Base-by-base conservation (phyloP, 2,888 invertebrate genomes). In the Calliphora vomitoria region DNA sequence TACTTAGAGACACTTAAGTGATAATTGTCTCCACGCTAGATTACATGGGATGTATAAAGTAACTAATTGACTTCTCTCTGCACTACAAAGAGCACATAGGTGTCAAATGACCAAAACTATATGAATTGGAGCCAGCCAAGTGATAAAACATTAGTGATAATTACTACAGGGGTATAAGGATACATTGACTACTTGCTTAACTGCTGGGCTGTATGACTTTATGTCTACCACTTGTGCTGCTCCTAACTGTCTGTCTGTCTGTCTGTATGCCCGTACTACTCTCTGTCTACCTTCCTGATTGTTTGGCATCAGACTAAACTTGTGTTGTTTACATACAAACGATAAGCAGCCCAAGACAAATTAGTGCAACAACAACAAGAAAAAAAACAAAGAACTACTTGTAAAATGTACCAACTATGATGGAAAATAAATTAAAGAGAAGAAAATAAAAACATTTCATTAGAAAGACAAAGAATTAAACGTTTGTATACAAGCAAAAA, bases 271-370 rank as follows among this genome's bases (percentile, higher is more conserved):
- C 58, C 50, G 66, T 82, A 58, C 72, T 72, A 38, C 25, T 68
- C 50, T 66, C 74, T 79, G 25, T 55, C 79, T 79, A 53, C 47
- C 31, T 79, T 58, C 68, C 35, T 62, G 11, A 64, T 53, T 85
- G 68, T 64, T 72, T 85, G 76, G 71, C 81, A 76, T 64, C 41
- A 81, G 71, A 53, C 68, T 58, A 62, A 74, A 80, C 31, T 74
- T 80, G 41, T 75, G 74, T 82, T 72, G 72, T 82, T 68, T 25
- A 64, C 75, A 64, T 58, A 47, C 35, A 69, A 68, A 80, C 58
- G 82, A 87, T 79, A 85, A 85, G 38, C 74, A 82, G 81, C 72
- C 74, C 82, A 75, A 82, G 84, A 85, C 84, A 87, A 87, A 87
- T 87, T 82, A 79, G 71, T 85, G 74, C 69, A 44, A 25, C 25